Evolutionary conservation across 2,888 invertebrate genomes (phyloP).

Genomic region (Pseudococcus viburni): DNA sequence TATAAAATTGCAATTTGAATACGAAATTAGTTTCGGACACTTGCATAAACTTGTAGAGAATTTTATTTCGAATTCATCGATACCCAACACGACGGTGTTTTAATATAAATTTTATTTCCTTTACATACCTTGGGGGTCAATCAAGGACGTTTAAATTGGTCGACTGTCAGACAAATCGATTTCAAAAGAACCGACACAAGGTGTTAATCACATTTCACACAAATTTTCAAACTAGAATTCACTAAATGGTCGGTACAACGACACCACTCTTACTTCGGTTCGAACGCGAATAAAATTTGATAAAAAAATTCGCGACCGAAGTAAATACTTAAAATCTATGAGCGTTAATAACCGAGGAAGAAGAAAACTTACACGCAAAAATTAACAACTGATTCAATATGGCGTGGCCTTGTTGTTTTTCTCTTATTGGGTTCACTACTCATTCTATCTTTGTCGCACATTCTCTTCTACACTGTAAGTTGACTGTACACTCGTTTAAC

Average conservation of each 20-base stretch:
- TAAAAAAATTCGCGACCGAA: slow-evolving; percentile 9
- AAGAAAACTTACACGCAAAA: slow-evolving; percentile 71
- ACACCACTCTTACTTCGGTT: background rate
- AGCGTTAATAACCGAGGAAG: slow-evolving; percentile 60
- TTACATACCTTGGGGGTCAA: slow-evolving; percentile 71
- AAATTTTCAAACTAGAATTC: background rate
- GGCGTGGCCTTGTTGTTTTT: slow-evolving; percentile 74
- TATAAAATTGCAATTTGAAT: background rate
- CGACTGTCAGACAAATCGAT: slow-evolving; percentile 69
- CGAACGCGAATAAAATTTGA: background rate
- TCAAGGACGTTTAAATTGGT: slow-evolving; percentile 71
- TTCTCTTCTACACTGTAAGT: slow-evolving; percentile 35
- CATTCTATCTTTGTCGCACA: slow-evolving; percentile 63
- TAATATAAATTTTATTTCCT: slow-evolving; percentile 49
- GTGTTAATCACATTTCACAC: slow-evolving; percentile 60
- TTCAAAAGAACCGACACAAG: slow-evolving; percentile 63
- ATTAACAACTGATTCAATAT: slow-evolving; percentile 77
- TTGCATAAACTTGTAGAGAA: background rate
- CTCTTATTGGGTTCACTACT: slow-evolving; percentile 67
- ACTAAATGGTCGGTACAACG: background rate
- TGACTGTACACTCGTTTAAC: slow-evolving; percentile 42
- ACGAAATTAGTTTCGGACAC: background rate
- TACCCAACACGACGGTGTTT: slow-evolving; percentile 2
- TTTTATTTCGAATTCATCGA: slow-evolving; percentile 43
- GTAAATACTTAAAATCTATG: slow-evolving; percentile 47